Conservation (phyloP, 2,888 invertebrate species). For the Aporophyla lueneburgensis region DNA sequence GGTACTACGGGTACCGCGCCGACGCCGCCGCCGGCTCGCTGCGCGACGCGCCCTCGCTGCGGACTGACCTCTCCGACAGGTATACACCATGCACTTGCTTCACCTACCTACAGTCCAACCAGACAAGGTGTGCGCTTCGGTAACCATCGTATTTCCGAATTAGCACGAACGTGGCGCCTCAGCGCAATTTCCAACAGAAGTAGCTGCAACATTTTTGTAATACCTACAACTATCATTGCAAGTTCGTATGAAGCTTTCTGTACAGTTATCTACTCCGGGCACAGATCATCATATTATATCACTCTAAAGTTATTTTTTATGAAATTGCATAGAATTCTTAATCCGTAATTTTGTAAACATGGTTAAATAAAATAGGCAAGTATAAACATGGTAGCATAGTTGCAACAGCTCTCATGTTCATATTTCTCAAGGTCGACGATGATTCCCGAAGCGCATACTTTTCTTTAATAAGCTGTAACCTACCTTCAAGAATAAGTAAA, state of each 20-base stretch:
- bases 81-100: conserved; percentile 59
- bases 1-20: conserved; percentile 72
- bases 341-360: neutral
- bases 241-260: neutral
- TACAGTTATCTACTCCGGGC: too few relatives aligned
- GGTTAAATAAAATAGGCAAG: neutral
- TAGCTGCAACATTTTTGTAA: neutral
- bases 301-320: neutral
- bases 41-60: conserved; percentile 81
- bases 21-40: conserved; percentile 71
- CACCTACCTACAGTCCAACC: neutral
- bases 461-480: neutral
- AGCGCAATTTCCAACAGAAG: too few relatives aligned
- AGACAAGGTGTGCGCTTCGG: neutral
- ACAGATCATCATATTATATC: neutral
- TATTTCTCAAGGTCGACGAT: neutral
- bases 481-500: neutral
- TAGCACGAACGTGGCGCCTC: neutral
- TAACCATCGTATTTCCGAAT: neutral
- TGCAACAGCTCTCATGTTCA: neutral
- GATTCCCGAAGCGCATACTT: neutral
- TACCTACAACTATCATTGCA: neutral
- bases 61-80: conserved; percentile 87
- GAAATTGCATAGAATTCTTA: neutral
- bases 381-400: neutral